A percentile compares a stretch with the other conserved stretches of the same genome.
Conservation (phyloP, 1,140 invertebrate species). For the Yoshiicerus persimilis region DNA sequence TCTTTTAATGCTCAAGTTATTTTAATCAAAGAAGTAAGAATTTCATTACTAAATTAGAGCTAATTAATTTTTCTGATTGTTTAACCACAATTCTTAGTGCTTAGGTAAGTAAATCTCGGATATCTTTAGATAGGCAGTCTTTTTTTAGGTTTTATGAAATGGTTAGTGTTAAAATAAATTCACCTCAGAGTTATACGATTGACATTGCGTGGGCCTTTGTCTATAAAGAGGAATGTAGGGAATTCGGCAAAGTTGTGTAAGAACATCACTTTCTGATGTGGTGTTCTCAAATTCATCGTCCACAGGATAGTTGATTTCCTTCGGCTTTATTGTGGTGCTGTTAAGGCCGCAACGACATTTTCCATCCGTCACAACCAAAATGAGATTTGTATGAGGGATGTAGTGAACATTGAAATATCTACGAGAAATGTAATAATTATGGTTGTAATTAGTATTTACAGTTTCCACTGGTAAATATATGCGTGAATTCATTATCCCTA, state of each 20-base stretch:
- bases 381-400: constrained; percentile 86
- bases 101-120: no score
- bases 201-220: constrained; percentile 27
- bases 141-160: no score
- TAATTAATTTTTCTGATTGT: no score
- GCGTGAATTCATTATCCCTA: constrained; percentile 52
- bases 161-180: not conserved
- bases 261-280: constrained; percentile 24
- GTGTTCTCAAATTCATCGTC: constrained; percentile 12
- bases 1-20: no score
- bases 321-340: constrained; percentile 64
- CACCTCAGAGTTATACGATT: constrained; percentile 29
- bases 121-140: no score
- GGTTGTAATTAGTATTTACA: not conserved
- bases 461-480: not conserved
- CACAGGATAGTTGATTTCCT: constrained; percentile 65
- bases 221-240: constrained; percentile 32
- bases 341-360: constrained; percentile 84
- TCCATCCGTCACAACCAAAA: constrained; percentile 84
- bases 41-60: no score
- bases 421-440: constrained; percentile 52
- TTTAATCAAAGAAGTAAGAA: no score
- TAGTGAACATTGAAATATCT: constrained; percentile 91
- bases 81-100: no score
- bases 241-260: constrained; percentile 30